Evolutionary conservation across 1,140 invertebrate genomes (phyloP).

Genomic region (Holcopasites calliopsidis): DNA sequence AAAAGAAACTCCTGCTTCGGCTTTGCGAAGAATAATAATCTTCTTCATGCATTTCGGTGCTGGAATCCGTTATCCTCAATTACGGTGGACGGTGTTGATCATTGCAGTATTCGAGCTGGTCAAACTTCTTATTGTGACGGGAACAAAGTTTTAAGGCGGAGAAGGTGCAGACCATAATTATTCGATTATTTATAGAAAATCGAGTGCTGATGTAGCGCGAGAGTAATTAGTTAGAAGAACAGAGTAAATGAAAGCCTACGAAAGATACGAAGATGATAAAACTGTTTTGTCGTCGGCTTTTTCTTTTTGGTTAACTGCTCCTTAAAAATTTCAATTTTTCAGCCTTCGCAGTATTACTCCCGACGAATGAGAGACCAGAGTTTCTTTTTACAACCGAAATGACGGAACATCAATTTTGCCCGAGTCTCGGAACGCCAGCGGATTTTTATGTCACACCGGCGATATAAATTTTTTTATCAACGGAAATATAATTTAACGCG

Average conservation of each 20-base stretch:
- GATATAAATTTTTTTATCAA: background rate
- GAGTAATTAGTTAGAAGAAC: background rate
- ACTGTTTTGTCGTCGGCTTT: background rate
- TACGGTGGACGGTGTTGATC: no score
- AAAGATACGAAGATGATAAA: no score
- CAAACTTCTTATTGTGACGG: no score
- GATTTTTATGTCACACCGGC: background rate
- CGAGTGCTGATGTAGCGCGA: background rate
- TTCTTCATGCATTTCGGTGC: background rate
- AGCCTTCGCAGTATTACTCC: background rate
- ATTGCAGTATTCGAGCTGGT: background rate
- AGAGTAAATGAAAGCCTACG: background rate
- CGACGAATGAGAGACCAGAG: background rate
- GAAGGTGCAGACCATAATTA: no score
- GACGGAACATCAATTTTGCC: background rate
- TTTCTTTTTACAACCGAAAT: background rate
- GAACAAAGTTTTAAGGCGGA: no score
- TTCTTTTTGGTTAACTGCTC: no score
- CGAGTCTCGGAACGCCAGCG: no score
- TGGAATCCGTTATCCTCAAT: background rate
- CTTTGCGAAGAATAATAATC: background rate
- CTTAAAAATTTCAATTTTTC: background rate
- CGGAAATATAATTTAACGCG: background rate
- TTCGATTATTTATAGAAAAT: background rate
- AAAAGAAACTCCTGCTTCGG: background rate